These are phyloP conservation scores for Clamator glandarius DNA, from an alignment of 2,797 vertebrate genomes.

Conservation along the genomic window DNA sequence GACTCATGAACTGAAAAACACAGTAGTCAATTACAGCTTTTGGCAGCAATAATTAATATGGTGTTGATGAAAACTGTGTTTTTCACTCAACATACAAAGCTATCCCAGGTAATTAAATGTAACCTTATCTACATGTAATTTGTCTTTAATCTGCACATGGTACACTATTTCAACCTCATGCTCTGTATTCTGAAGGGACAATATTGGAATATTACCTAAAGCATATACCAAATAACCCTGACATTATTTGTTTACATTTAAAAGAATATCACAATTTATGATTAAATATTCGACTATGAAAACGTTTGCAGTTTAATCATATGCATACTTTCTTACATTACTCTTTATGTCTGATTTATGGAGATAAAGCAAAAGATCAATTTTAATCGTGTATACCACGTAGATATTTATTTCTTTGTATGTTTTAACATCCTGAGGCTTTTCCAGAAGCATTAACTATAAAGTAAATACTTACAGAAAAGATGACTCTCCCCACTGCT, in stretches of 20 bases:
- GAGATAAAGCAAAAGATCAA: background rate
- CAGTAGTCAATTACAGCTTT: conserved; percentile 75
- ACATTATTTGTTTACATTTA: conserved; percentile 46
- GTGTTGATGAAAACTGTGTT: conserved; percentile 69
- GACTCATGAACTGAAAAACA: conserved; percentile 73
- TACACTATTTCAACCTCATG: conserved; percentile 27
- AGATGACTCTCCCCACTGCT: background rate
- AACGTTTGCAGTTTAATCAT: conserved; percentile 37
- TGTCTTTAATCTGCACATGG: conserved; percentile 42
- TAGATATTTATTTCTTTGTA: background rate
- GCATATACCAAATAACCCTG: background rate
- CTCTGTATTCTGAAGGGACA: conserved; percentile 12
- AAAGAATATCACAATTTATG: background rate
- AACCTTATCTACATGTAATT: conserved; percentile 52
- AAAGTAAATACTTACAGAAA: conserved; percentile 21
- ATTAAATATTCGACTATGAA: conserved; percentile 24
- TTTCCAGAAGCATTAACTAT: background rate
- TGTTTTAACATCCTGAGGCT: background rate
- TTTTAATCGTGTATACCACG: background rate
- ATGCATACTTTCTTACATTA: conserved; percentile 1
- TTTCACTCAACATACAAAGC: conserved; percentile 66
- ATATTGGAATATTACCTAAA: conserved; percentile 24
- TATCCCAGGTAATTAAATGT: conserved; percentile 66
- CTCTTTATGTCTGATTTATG: conserved; percentile 6
- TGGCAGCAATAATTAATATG: conserved; percentile 66